A percentile compares a stretch with the other conserved stretches of the same genome.
phyloP scores from a whole-genome alignment of 2,888 invertebrate species.

The Meloe dianella region DNA sequence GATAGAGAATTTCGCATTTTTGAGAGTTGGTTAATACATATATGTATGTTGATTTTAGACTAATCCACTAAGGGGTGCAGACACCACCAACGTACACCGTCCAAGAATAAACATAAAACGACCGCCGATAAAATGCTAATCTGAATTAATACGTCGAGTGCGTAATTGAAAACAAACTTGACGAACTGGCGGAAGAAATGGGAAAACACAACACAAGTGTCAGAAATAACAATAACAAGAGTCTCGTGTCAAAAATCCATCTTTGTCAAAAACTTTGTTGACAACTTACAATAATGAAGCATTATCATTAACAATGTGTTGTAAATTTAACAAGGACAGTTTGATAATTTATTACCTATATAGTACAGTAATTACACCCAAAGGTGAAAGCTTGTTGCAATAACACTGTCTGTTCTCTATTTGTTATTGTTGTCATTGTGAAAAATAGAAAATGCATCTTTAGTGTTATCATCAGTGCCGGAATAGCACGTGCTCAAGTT shows the following conservation, averaged over 20 bases:
- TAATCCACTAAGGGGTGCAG: background rate
- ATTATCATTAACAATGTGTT: background rate
- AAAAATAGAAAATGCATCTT: background rate
- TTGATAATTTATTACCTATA: background rate
- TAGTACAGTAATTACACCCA: background rate
- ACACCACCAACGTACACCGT: background rate
- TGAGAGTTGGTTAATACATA: background rate
- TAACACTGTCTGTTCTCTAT: background rate
- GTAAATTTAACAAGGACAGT: background rate
- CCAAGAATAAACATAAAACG: conserved; percentile 47
- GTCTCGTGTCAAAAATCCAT: background rate
- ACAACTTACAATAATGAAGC: background rate
- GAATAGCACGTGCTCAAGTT: conserved; percentile 29
- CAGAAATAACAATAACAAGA: background rate
- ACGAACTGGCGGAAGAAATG: background rate
- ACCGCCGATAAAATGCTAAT: conserved; percentile 50
- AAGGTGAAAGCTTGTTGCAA: background rate
- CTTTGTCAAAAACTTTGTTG: background rate
- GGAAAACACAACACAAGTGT: background rate
- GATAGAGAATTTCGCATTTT: background rate
- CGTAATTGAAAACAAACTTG: conserved; percentile 52
- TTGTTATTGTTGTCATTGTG: background rate
- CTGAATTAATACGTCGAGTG: conserved; percentile 43
- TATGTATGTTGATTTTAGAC: conserved; percentile 1
- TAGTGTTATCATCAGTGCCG: conserved; percentile 13